phyloP scores from a whole-genome alignment of 2,797 vertebrate genomes.

The Tokudaia tokunoshimensis region DNA sequence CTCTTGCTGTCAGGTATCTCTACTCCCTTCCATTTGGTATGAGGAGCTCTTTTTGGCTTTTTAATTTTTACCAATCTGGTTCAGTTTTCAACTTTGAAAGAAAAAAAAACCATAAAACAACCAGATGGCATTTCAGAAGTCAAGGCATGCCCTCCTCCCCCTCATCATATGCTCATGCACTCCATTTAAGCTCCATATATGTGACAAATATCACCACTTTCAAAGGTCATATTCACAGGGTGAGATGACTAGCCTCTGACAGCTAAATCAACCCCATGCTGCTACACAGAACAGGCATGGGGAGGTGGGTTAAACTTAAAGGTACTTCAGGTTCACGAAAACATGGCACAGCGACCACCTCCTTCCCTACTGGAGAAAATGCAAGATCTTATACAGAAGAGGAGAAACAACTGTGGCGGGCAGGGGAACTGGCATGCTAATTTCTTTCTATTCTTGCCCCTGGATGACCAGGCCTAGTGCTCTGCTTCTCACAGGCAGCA shows the following conservation, averaged over 20 bases:
- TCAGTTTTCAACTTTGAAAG: constrained; percentile 42
- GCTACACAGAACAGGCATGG: neutral
- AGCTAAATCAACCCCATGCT: neutral
- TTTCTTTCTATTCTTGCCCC: neutral
- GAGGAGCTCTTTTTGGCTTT: neutral
- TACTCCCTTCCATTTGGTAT: constrained; percentile 21
- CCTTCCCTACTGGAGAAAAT: neutral
- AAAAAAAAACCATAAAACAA: neutral
- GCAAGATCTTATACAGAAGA: neutral
- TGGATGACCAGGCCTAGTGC: neutral
- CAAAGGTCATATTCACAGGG: constrained; percentile 29
- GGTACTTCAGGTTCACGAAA: neutral
- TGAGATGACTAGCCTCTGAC: neutral
- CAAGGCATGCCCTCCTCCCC: constrained; percentile 10
- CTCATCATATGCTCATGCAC: neutral
- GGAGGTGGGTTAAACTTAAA: neutral
- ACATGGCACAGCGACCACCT: neutral
- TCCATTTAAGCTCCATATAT: neutral
- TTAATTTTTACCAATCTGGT: constrained; percentile 50
- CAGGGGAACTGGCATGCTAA: too few relatives aligned
- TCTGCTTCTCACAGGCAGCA: neutral
- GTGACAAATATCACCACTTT: constrained; percentile 35
- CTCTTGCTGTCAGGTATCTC: neutral
- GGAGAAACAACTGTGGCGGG: neutral
- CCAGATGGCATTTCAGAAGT: constrained; percentile 48